Base-by-base conservation (phyloP, 2,113 vertebrate genomes). In the Sapajus apella region DNA sequence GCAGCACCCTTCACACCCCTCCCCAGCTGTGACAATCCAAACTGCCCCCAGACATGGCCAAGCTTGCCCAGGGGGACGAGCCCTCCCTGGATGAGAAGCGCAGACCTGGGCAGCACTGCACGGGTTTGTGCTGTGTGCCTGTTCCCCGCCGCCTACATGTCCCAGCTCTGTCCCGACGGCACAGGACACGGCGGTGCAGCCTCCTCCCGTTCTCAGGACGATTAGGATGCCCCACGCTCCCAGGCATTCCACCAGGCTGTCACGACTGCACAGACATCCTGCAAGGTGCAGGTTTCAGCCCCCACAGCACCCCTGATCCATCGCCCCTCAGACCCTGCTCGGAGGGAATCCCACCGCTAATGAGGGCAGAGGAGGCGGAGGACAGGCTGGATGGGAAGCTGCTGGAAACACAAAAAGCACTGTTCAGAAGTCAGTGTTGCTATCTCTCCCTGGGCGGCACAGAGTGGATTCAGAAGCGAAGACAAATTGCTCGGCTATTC, bases 141-240 rank as follows among this genome's bases (percentile, higher is more conserved):
- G 32, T 50, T 35, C 13, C 7, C 61, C 4, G 3, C 18, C 3
- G 18, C 17, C 32, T 20, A 16, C 17, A 0, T 18, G 17, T 70
- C 35, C 17, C 68, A 35, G 30, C 68, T 18, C 3, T 70, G 35
- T n/a, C 68, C 6, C 0, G 16, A n/a, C 0, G 68, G 66, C 16
- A 8, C n/a, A 14, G 68, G 9, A 9, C 35, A 37, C 1, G 8
- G 73, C 1, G 0, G 5, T 14, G 40, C 43, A 0, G 0, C 1
- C 10, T 6, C 35, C 50, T 2, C 12, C 35, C 17, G 0, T 43
- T 4, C 1, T 5, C 7, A 6, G 25, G 5, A 1, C 5, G 2
- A 7, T 47, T 3, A 1, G 1, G 58, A 47, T 5, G 17, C 3
- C 30, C 40, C 8, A 2, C 0, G 16, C 3, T 35, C 30, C 52